Evolutionary conservation across 1,140 invertebrate genomes (phyloP).

Genomic region (Zaprionus nigranus): DNA sequence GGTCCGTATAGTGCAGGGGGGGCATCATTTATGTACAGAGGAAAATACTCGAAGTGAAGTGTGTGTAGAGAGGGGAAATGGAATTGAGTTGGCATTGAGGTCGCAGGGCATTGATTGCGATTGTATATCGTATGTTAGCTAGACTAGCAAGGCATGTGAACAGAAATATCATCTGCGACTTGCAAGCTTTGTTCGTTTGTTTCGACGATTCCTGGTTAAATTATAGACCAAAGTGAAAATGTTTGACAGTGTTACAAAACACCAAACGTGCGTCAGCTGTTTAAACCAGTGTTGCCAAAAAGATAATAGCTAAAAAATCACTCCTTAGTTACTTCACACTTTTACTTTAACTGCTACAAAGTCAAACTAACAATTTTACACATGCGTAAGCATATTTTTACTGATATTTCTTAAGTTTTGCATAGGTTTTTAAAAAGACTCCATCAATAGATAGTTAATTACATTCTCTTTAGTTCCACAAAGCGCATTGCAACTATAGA

Average conservation of each 20-base stretch:
- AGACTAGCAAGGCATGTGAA: background rate
- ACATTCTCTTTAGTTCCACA: background rate
- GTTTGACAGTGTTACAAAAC: too few relatives aligned
- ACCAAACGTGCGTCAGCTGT: too few relatives aligned
- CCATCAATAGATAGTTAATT: background rate
- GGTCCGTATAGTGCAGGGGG: background rate
- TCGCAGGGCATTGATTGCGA: background rate
- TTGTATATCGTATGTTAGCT: background rate
- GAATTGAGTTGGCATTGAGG: background rate
- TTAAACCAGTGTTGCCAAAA: too few relatives aligned
- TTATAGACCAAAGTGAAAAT: too few relatives aligned
- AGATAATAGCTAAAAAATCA: too few relatives aligned
- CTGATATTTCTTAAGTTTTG: background rate
- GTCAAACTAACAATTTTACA: too few relatives aligned
- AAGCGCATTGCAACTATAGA: background rate
- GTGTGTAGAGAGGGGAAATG: background rate
- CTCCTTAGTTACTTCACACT: too few relatives aligned
- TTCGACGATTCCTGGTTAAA: too few relatives aligned
- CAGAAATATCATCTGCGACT: background rate
- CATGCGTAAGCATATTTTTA: too few relatives aligned
- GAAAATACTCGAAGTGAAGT: background rate
- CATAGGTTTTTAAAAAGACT: background rate
- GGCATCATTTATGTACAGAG: conserved; percentile 16
- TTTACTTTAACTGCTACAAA: too few relatives aligned
- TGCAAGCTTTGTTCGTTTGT: too few relatives aligned